Evolutionary conservation across 1,140 invertebrate species (phyloP), one percentile per base, ranked within the genome.

Genomic region (Marisa cornuarietis): DNA sequence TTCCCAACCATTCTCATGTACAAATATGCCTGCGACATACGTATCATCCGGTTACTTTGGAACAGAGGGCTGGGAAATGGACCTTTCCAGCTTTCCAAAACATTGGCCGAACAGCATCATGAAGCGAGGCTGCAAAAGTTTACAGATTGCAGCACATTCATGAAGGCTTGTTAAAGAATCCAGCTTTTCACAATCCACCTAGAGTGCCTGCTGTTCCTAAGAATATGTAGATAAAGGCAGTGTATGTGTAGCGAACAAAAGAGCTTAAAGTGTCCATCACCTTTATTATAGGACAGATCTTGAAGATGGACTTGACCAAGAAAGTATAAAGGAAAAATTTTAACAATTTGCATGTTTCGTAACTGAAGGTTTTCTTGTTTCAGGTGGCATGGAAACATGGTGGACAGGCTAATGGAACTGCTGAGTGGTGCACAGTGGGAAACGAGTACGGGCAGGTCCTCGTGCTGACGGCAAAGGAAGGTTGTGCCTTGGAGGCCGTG

Each of bases 391-490:
- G n/a, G 81, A 73, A 81, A 81, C 73, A 71, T 86, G 51, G 54
- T 54, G 85, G 85, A 6, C 26, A 49, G 2, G 31, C 20, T 26
- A 65, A 51, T 42, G 73, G 74, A 0, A 85, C 83, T 24, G 81
- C 83, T 24, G n/a, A 52, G 7, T 87, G 85, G 84, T 51, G 51
- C 22, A 85, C 83, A 11, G 51, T 79, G 0, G 78, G 78, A 5
- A 79, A 79, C 16, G 69, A 79, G 26, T 62, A 83, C 80, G 83
- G 82, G 0, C 83, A 86, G 66, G 80, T 85, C 1, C 61, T 86
- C 10, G 84, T 85, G 6, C 68, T 83, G 20, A 84, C 84, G 8
- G 42, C 52, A 10, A 14, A 63, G 18, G 82, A 84, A 58, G 81
- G 83, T 18, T n/a, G n/a, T 16, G 81, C 79, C 5, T 54, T 83